Percentiles rank a stretch among this genome's conserved stretches.
These are phyloP conservation scores for Dreissena polymorpha DNA, from an alignment of 1,140 invertebrate genomes.

Conservation along the genomic window DNA sequence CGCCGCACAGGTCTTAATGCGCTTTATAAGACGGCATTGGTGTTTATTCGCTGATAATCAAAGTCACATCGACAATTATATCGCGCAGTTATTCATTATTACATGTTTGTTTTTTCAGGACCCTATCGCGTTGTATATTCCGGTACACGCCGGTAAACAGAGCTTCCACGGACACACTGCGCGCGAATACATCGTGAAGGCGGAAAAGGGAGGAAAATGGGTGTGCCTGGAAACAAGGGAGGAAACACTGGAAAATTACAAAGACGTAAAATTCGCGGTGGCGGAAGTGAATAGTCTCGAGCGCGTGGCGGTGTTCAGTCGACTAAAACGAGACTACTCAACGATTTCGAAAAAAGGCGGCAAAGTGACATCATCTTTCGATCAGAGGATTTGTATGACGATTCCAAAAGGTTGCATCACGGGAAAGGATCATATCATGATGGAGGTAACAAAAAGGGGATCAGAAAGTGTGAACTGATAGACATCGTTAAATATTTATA, in stretches of 20 bases:
- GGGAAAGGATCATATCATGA: conserved; percentile 67
- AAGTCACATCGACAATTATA: too few relatives aligned
- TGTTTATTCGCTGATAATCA: too few relatives aligned
- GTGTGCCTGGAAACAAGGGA: conserved; percentile 67
- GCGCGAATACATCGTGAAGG: conserved; percentile 72
- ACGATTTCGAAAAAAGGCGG: conserved; percentile 63
- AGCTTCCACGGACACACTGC: conserved; percentile 59
- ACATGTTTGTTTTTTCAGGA: conserved; percentile 14
- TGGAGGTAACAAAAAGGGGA: conserved; percentile 66
- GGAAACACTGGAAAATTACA: conserved; percentile 63
- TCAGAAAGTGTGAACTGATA: too few relatives aligned
- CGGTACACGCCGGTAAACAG: conserved; percentile 33
- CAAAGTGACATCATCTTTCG: conserved; percentile 72
- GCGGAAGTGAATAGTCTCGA: conserved; percentile 66
- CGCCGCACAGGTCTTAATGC: too few relatives aligned
- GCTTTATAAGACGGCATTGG: too few relatives aligned
- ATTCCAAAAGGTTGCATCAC: conserved; percentile 67
- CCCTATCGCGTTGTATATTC: conserved; percentile 18
- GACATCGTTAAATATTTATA: too few relatives aligned
- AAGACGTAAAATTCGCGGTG: conserved; percentile 68
- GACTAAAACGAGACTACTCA: conserved; percentile 75
- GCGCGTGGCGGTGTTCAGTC: conserved; percentile 72
- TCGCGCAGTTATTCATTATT: too few relatives aligned
- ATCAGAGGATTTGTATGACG: conserved; percentile 72
- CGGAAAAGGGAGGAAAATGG: conserved; percentile 69